phyloP scores from a whole-genome alignment of 2,113 vertebrate species.

The Pandion haliaetus region DNA sequence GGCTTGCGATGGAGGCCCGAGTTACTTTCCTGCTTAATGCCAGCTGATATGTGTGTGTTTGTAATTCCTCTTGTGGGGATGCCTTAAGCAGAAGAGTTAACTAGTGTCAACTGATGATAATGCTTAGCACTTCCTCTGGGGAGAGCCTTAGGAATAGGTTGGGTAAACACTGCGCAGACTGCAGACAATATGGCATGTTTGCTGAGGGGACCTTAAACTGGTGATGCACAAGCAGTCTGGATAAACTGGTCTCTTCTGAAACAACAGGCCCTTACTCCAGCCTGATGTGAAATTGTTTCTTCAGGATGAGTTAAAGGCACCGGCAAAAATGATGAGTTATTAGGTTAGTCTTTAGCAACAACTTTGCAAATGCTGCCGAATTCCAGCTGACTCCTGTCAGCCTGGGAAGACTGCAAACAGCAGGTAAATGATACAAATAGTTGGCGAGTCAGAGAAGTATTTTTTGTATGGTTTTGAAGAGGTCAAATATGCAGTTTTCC shows the following conservation, averaged over 20 bases:
- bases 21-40: not conserved
- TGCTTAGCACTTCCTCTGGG: not conserved
- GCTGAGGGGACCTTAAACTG: not conserved
- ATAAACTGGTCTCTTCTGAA: not conserved
- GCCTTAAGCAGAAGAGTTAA: slow-evolving; percentile 34
- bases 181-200: slow-evolving; percentile 27
- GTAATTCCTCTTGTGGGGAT: not conserved
- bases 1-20: not conserved
- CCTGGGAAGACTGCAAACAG: not conserved
- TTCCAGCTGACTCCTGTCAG: not conserved
- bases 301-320: not conserved
- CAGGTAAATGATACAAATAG: not conserved
- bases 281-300: not conserved
- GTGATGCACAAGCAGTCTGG: not conserved
- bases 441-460: not conserved
- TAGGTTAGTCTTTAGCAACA: not conserved
- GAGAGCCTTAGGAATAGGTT: not conserved
- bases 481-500: not conserved
- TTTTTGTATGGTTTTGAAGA: not conserved
- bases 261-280: not conserved
- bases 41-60: not conserved
- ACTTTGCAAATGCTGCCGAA: not conserved
- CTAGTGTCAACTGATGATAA: slow-evolving; percentile 30
- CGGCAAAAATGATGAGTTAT: not conserved
- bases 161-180: slow-evolving; percentile 7